Base-by-base conservation (phyloP, 2,113 vertebrate species). In the Ceuthmochares aereus region DNA sequence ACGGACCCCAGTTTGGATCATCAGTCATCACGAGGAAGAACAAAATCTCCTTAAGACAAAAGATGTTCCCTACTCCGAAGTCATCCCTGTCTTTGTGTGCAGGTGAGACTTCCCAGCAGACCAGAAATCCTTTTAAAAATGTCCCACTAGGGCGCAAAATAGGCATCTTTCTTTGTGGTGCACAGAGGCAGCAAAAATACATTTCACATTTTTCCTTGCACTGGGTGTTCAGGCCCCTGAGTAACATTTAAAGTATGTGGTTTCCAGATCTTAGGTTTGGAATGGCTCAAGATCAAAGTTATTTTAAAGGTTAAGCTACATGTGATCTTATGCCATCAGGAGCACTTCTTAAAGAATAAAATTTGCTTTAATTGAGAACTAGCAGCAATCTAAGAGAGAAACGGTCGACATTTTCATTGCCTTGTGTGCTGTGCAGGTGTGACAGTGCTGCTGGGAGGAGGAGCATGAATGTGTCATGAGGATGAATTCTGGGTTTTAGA, bases 301-400 rank as follows among this genome's bases (percentile, higher is more conserved):
- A 76, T 36, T 89, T 91, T 83, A 74, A 63, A 77, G 55, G 60
- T 83, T 73, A 69, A 88, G 70, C 59, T 27, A 25, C 1, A 0
- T 63, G 56, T 69, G 55, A 62, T 88, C 93, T 88, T 66, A 17
- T 83, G 70, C 42, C 29, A 80, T 83, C 75, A 91, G 78, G 73
- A 91, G 34, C 58, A n/a, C 34, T 87, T 87, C 51, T 79, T 77
- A 51, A 80, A 87, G 55, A 79, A 19, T 18, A 81, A 72, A 85
- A 85, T 62, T 58, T 62, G 42, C 72, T 94, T 87, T 93, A 75
- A 85, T 56, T 70, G 94, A 67, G 77, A 89, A 42, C n/a, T 42
- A 67, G 67, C 55, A 79, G 72, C 19, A 9, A 17, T 32, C 67
- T 55, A 26, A 67, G 84, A 63, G 67, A 70, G 45, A 76, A 91